Evolutionary conservation across 2,888 invertebrate species (phyloP).

Genomic region (Pterostichus madidus): DNA sequence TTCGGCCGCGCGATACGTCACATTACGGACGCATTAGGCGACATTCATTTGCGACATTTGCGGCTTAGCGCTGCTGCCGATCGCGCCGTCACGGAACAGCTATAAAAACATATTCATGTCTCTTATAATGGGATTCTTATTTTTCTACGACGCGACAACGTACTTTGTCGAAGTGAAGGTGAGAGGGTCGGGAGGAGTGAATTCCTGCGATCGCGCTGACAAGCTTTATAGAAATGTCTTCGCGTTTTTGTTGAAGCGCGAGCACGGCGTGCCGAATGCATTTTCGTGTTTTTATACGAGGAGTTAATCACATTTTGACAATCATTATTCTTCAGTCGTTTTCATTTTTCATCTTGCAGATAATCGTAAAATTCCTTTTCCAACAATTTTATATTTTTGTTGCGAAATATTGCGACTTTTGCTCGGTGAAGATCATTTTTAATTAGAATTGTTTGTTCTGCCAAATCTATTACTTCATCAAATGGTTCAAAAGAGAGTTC

Average conservation of each 20-base stretch:
- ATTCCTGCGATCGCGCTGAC: slow-evolving; percentile 45
- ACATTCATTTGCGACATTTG: slow-evolving; percentile 62
- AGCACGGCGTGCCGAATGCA: slow-evolving; percentile 52
- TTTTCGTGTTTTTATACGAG: slow-evolving; percentile 56
- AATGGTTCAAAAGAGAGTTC: too few species aligned
- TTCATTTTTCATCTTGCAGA: neutral
- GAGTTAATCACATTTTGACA: slow-evolving; percentile 47
- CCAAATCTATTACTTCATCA: too few species aligned
- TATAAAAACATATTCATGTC: slow-evolving; percentile 66
- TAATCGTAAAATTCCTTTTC: neutral
- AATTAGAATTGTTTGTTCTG: too few species aligned
- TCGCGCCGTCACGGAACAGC: slow-evolving; percentile 17
- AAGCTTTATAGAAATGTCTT: slow-evolving; percentile 63
- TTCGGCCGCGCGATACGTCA: slow-evolving; percentile 51
- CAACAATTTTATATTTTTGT: too few species aligned
- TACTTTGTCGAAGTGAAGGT: neutral
- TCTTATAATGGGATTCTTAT: slow-evolving; percentile 63
- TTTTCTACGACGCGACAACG: slow-evolving; percentile 52
- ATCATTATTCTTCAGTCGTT: slow-evolving; percentile 4
- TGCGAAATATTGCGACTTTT: too few species aligned
- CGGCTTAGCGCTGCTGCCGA: slow-evolving; percentile 9
- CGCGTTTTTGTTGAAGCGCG: slow-evolving; percentile 30
- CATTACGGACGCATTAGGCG: slow-evolving; percentile 64
- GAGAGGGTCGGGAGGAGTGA: slow-evolving; percentile 9
- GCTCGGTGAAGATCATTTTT: too few species aligned